These are phyloP conservation scores for Epistrophe grossulariae DNA, from an alignment of 2,888 invertebrate species.

Conservation along the genomic window DNA sequence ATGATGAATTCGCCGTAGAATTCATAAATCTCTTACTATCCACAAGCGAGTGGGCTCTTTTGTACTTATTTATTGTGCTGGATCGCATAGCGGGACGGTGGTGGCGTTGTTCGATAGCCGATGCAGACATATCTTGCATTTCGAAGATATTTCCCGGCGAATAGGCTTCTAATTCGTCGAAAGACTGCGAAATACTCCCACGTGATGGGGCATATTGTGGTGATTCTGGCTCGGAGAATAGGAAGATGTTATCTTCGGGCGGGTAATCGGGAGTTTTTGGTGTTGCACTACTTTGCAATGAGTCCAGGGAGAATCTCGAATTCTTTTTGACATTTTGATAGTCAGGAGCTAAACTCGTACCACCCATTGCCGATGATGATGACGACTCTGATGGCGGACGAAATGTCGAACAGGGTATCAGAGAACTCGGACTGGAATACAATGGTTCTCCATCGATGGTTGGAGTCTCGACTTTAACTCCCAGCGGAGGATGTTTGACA, in stretches of 20 bases:
- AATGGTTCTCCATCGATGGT: conserved; percentile 81
- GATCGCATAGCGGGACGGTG: conserved; percentile 75
- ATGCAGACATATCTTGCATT: conserved; percentile 80
- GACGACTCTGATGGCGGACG: conserved; percentile 82
- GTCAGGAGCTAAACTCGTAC: conserved; percentile 77
- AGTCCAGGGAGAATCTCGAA: conserved; percentile 82
- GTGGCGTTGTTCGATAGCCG: conserved; percentile 55
- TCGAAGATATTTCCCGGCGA: conserved; percentile 80
- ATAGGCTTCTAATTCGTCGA: conserved; percentile 77
- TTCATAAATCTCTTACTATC: conserved; percentile 77
- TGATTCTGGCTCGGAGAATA: conserved; percentile 82
- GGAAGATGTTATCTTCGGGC: conserved; percentile 82
- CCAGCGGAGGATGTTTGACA: conserved; percentile 69
- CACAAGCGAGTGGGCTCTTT: conserved; percentile 79
- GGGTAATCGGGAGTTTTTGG: conserved; percentile 83
- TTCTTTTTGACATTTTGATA: conserved; percentile 82
- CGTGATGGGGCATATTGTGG: conserved; percentile 74
- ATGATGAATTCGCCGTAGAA: conserved; percentile 70
- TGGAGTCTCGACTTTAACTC: conserved; percentile 81
- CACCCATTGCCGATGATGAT: conserved; percentile 80
- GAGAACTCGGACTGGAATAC: conserved; percentile 78
- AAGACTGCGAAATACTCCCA: conserved; percentile 61
- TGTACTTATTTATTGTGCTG: conserved; percentile 73
- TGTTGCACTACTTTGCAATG: conserved; percentile 82
- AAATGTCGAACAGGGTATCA: conserved; percentile 78